phyloP scores from a whole-genome alignment of 2,113 vertebrate genomes.

The Andinoacara biseriatus region DNA sequence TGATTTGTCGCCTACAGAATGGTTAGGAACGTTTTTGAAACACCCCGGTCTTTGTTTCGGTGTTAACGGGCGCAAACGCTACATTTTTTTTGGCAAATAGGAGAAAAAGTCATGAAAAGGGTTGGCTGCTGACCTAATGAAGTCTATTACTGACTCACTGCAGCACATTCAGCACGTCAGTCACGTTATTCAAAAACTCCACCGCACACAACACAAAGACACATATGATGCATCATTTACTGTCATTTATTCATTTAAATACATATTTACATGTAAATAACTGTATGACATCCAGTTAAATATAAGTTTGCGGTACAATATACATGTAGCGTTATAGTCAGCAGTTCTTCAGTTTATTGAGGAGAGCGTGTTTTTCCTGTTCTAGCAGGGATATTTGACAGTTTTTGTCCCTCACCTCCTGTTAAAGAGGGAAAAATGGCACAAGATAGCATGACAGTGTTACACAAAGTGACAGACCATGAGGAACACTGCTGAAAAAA shows the following conservation, averaged over 20 bases:
- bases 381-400: conserved; percentile 73
- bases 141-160: not conserved
- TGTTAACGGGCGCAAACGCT: too few relatives aligned
- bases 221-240: not conserved
- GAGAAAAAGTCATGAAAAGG: too few relatives aligned
- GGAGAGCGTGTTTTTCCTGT: conserved; percentile 68
- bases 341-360: conserved; percentile 50
- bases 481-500: not conserved
- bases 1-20: too few relatives aligned
- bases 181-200: not conserved
- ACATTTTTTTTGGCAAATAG: not conserved
- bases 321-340: not conserved
- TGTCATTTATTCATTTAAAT: conserved; percentile 61
- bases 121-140: not conserved
- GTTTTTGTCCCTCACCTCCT: conserved; percentile 76
- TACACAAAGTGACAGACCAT: not conserved
- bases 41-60: too few relatives aligned
- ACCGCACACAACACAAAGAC: not conserved
- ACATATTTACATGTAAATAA: conserved; percentile 70
- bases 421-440: not conserved
- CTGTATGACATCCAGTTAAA: not conserved
- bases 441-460: not conserved
- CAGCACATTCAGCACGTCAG: not conserved
- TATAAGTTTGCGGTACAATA: not conserved
- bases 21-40: too few relatives aligned